Evolutionary conservation across 2,113 vertebrate genomes (phyloP).

Genomic region (Numida meleagris): DNA sequence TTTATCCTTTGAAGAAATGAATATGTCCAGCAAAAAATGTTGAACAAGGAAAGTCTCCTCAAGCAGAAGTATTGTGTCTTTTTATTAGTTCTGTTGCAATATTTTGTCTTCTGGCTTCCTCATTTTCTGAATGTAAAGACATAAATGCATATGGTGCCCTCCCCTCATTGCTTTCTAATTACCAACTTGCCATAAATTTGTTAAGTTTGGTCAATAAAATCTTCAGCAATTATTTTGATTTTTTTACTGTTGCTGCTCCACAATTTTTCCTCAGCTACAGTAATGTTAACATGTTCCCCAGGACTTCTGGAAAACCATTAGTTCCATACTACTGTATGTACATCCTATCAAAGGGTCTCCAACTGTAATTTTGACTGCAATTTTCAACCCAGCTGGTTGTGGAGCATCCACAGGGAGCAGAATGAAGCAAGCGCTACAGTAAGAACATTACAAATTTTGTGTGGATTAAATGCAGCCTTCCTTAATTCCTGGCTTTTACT

Average conservation of each 20-base stretch:
- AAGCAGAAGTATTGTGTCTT: not conserved
- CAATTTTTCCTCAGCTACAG: not conserved
- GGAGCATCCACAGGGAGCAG: not conserved
- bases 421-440: not conserved
- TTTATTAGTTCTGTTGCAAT: not conserved
- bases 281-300: not conserved
- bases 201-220: not conserved
- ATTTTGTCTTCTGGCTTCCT: not conserved
- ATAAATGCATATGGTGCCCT: not conserved
- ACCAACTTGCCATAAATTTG: not conserved
- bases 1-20: not conserved
- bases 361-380: not conserved
- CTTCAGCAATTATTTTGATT: not conserved
- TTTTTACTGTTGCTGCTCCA: not conserved
- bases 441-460: not conserved
- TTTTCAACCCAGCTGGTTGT: constrained; percentile 34
- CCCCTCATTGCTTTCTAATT: not conserved
- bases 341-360: not conserved
- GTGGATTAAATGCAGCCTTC: constrained; percentile 2
- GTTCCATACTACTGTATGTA: not conserved
- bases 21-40: not conserved
- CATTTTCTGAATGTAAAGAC: not conserved
- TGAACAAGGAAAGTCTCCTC: not conserved
- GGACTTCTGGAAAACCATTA: not conserved
- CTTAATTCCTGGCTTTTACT: not conserved